Percentiles rank a stretch among this genome's conserved stretches.
These are phyloP conservation scores for Brachystomella parvula DNA, from an alignment of 1,140 invertebrate genomes.

Conservation along the genomic window DNA sequence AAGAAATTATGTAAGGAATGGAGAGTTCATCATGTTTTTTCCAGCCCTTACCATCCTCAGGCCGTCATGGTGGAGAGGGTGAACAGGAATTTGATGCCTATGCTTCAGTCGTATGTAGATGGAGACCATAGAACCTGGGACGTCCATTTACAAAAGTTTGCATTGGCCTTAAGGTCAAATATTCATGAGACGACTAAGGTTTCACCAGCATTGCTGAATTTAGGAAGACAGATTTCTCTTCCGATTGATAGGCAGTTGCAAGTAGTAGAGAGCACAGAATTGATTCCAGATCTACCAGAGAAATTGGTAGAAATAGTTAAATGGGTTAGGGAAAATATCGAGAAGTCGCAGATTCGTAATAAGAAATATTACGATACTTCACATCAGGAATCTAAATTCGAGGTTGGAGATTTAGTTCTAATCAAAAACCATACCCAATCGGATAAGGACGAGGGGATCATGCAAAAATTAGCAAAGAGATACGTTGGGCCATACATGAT, in stretches of 20 bases:
- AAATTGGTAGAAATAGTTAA: constrained; percentile 12
- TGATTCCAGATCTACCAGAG: too few relatives aligned
- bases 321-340: constrained; percentile 17
- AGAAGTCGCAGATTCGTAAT: not conserved
- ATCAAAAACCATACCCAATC: too few relatives aligned
- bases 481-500: constrained; percentile 17
- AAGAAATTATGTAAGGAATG: constrained; percentile 11
- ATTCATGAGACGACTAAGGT: constrained; percentile 40
- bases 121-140: constrained; percentile 41
- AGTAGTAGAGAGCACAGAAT: not conserved
- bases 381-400: constrained; percentile 6
- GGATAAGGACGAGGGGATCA: not conserved
- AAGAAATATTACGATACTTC: constrained; percentile 19
- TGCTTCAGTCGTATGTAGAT: constrained; percentile 41
- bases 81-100: constrained; percentile 44
- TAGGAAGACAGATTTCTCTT: constrained; percentile 40
- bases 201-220: constrained; percentile 42
- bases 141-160: constrained; percentile 40
- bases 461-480: constrained; percentile 1
- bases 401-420: constrained; percentile 17
- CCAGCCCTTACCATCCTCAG: constrained; percentile 41
- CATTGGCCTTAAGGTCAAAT: constrained; percentile 44
- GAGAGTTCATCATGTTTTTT: not conserved
- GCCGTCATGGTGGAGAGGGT: constrained; percentile 44
- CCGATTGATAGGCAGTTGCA: constrained; percentile 19